Percentiles rank a stretch among this genome's conserved stretches.
These are phyloP conservation scores for Mesocentrotus franciscanus DNA, from an alignment of 53 echinoderm and acorn worm genomes.

Conservation along the genomic window DNA sequence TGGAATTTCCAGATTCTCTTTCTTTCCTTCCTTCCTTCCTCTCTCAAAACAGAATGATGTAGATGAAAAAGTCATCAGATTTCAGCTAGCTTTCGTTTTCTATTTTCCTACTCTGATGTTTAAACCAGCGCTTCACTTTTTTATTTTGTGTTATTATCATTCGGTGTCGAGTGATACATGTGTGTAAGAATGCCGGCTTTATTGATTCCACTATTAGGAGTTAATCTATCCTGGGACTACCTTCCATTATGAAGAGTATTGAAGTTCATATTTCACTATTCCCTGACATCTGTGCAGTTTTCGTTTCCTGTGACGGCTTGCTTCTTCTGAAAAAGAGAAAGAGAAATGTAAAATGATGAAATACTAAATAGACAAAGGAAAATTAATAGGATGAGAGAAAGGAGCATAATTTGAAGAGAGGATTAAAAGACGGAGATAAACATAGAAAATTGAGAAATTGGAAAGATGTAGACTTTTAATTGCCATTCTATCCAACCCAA, in stretches of 20 bases:
- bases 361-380: not conserved
- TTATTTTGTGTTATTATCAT: not conserved
- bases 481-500: not conserved
- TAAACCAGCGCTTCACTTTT: not conserved
- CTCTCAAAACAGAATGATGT: not conserved
- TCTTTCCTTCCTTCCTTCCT: constrained; percentile 1
- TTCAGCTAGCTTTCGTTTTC: constrained; percentile 4
- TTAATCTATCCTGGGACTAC: not conserved
- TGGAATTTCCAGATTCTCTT: not conserved
- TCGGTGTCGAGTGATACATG: not conserved
- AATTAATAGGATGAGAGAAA: not conserved
- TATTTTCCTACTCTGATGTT: not conserved
- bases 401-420: not conserved
- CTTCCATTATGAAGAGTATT: not conserved
- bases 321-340: not conserved
- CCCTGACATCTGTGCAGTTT: not conserved
- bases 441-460: not conserved
- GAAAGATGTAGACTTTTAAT: not conserved
- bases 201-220: not conserved
- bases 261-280: constrained; percentile 7
- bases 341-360: not conserved
- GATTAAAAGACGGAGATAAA: not conserved
- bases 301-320: not conserved
- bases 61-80: not conserved
- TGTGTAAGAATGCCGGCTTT: not conserved